Evolutionary conservation across 2,888 invertebrate genomes (phyloP).

Genomic region (Eristalis arbustorum): DNA sequence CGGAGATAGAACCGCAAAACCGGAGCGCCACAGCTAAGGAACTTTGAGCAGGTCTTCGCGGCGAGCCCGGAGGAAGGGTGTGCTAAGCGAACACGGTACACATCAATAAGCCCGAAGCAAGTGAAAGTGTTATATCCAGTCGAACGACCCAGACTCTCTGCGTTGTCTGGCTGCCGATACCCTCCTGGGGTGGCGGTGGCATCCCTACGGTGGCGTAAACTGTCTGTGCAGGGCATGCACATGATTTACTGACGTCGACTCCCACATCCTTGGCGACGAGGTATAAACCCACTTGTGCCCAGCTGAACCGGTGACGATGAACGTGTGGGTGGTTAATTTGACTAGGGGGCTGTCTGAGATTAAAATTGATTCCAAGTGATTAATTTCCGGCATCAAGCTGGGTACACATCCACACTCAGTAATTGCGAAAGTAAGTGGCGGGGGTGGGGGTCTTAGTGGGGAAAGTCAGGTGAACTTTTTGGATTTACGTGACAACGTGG

Average conservation of each 20-base stretch:
- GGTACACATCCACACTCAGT: constrained; percentile 20
- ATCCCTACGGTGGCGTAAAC: constrained; percentile 56
- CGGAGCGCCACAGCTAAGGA: neutral
- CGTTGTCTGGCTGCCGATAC: constrained; percentile 35
- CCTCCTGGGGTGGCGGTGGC: neutral
- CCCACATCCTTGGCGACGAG: constrained; percentile 26
- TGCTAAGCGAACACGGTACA: constrained; percentile 38
- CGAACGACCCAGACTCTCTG: constrained; percentile 62
- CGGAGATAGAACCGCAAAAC: neutral
- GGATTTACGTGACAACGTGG: neutral
- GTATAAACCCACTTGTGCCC: neutral
- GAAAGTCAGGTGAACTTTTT: neutral
- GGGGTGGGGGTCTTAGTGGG: constrained; percentile 18
- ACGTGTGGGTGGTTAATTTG: constrained; percentile 46
- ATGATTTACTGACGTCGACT: constrained; percentile 58
- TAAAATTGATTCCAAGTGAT: constrained; percentile 74
- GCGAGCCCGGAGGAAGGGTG: constrained; percentile 2
- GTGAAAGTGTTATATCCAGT: constrained; percentile 70
- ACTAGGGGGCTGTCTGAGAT: constrained; percentile 71
- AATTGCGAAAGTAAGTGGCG: neutral
- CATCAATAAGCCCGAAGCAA: constrained; percentile 54
- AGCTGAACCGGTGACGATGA: neutral
- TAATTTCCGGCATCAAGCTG: constrained; percentile 73
- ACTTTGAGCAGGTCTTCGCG: neutral
- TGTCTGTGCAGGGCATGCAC: constrained; percentile 56